A percentile compares a stretch with the other conserved stretches of the same genome.
These are phyloP conservation scores for Drosophila mayaguana DNA, from an alignment of 2,888 invertebrate genomes.

Conservation along the genomic window DNA sequence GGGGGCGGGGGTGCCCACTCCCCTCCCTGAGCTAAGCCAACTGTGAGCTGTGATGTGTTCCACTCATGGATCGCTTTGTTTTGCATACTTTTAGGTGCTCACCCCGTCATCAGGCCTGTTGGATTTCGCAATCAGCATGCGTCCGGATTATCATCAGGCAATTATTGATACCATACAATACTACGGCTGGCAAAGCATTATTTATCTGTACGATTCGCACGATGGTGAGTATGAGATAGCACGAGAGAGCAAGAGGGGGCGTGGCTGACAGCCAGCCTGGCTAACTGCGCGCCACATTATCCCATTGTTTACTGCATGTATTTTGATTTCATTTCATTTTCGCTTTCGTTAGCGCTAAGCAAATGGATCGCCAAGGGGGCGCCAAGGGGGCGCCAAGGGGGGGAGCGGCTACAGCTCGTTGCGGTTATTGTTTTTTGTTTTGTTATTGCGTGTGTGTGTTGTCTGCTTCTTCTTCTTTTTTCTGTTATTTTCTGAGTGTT, in stretches of 20 bases:
- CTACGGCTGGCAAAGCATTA: conserved; percentile 93
- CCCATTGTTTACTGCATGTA: conserved; percentile 60
- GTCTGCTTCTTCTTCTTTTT: conserved; percentile 2
- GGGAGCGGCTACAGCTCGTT: conserved; percentile 1
- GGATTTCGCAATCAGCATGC: conserved; percentile 96
- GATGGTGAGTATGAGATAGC: conserved; percentile 87
- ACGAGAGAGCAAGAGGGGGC: background rate
- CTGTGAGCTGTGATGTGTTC: conserved; percentile 25
- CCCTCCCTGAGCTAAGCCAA: conserved; percentile 6
- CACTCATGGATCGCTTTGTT: conserved; percentile 58
- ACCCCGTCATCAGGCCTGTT: conserved; percentile 95
- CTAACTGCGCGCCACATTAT: conserved; percentile 40
- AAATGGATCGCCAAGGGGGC: conserved; percentile 58
- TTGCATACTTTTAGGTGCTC: conserved; percentile 88
- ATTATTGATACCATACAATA: conserved; percentile 97
- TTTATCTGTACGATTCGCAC: conserved; percentile 92
- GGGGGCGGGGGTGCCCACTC: background rate
- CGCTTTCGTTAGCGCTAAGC: conserved; percentile 63
- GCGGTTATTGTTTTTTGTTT: conserved; percentile 14
- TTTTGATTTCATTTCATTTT: conserved; percentile 74
- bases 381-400: too few relatives aligned
- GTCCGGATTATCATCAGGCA: conserved; percentile 97
- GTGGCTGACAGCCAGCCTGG: background rate
- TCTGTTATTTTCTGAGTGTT: conserved; percentile 28
- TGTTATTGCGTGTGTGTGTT: conserved; percentile 5